Percentiles rank a stretch among this genome's conserved stretches.
phyloP scores from a whole-genome alignment of 1,140 invertebrate genomes.

The Leptopilina clavipes region DNA sequence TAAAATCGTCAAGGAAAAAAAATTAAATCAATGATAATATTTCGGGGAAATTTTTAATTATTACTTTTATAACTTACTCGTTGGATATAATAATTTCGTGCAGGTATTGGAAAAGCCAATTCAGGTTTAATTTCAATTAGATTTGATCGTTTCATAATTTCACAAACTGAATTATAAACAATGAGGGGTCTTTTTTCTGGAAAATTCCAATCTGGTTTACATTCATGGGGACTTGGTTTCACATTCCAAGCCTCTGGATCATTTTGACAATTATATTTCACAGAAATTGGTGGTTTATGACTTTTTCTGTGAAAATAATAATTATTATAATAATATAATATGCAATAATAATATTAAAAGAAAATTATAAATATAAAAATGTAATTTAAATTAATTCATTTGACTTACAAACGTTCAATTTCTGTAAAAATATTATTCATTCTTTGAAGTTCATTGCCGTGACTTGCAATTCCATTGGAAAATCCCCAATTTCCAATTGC shows the following conservation, averaged over 20 bases:
- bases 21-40: too few species aligned
- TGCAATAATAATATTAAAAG: background rate
- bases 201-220: slow-evolving; percentile 64
- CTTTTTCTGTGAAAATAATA: slow-evolving; percentile 47
- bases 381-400: background rate
- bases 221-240: slow-evolving; percentile 62
- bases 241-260: slow-evolving; percentile 59
- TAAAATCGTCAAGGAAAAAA: slow-evolving; percentile 25
- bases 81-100: slow-evolving; percentile 56
- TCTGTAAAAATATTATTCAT: slow-evolving; percentile 61
- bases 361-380: slow-evolving; percentile 18
- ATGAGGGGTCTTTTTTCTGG: slow-evolving; percentile 64
- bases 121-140: slow-evolving; percentile 50
- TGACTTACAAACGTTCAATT: slow-evolving; percentile 64
- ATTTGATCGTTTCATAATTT: slow-evolving; percentile 52
- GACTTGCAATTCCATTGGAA: slow-evolving; percentile 53
- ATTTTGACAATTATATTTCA: slow-evolving; percentile 56
- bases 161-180: slow-evolving; percentile 56
- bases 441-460: slow-evolving; percentile 62
- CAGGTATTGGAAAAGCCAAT: slow-evolving; percentile 55
- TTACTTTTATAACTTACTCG: slow-evolving; percentile 42
- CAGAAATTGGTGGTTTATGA: slow-evolving; percentile 46
- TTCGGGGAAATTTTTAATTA: too few species aligned
- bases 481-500: slow-evolving; percentile 70
- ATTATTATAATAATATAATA: background rate